Evolutionary conservation across 2,888 invertebrate genomes (phyloP).

Genomic region (Eustalomyia histrio): DNA sequence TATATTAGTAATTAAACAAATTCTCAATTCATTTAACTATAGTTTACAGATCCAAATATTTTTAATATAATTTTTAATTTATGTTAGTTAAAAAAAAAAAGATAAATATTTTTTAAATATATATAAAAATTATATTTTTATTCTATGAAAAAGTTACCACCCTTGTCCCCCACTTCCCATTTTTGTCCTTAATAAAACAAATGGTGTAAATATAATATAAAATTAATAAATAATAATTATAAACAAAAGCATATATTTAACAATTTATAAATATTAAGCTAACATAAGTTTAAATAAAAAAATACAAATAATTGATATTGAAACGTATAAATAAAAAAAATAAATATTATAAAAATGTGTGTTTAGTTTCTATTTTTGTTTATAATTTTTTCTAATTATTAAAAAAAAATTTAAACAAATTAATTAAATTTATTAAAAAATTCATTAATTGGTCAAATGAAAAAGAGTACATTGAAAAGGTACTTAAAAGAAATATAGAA

Average conservation of each 20-base stretch:
- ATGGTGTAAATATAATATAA: conserved; percentile 51
- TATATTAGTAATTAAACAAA: conserved; percentile 50
- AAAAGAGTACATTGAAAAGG: conserved; percentile 52
- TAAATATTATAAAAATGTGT: conserved; percentile 40
- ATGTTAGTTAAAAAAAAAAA: conserved; percentile 45
- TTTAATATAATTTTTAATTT: conserved; percentile 28
- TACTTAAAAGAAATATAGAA: conserved; percentile 58
- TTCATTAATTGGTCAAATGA: conserved; percentile 48
- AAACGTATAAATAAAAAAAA: conserved; percentile 36
- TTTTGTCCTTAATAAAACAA: conserved; percentile 28
- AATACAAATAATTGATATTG: conserved; percentile 47
- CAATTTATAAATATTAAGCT: conserved; percentile 55
- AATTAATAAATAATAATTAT: conserved; percentile 42
- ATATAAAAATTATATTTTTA: conserved; percentile 53
- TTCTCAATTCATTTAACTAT: conserved; percentile 22
- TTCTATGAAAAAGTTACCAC: conserved; percentile 18
- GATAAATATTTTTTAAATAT: conserved; percentile 29
- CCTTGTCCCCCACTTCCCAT: not conserved
- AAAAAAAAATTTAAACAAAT: conserved; percentile 34
- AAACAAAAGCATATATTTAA: conserved; percentile 46
- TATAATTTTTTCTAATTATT: conserved; percentile 47
- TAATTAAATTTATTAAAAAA: conserved; percentile 53
- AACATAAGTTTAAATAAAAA: conserved; percentile 48
- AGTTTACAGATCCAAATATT: conserved; percentile 24
- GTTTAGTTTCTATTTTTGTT: conserved; percentile 60